These are phyloP conservation scores for Euura saliciscinereae DNA, from an alignment of 1,140 invertebrate species.

Conservation along the genomic window DNA sequence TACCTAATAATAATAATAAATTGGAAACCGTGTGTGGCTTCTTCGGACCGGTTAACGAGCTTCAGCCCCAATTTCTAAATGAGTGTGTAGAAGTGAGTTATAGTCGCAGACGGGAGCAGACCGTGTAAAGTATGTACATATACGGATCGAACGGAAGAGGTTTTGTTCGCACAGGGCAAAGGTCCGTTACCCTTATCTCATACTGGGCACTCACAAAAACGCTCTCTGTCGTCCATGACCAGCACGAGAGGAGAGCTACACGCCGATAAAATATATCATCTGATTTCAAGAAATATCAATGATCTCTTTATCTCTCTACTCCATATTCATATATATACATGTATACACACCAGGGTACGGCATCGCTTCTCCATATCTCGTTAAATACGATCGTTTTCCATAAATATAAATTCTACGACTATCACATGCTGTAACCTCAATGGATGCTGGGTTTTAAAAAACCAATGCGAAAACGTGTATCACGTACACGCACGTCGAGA, in stretches of 20 bases:
- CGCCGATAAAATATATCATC: slow-evolving; percentile 34
- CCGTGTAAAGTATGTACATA: slow-evolving; percentile 20
- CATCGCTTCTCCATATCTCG: too few relatives aligned
- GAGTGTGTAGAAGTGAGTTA: neutral
- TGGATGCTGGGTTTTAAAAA: too few relatives aligned
- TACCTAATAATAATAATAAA: too few relatives aligned
- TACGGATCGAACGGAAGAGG: slow-evolving; percentile 45
- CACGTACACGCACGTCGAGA: too few relatives aligned
- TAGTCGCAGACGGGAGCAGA: slow-evolving; percentile 11
- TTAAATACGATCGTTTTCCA: too few relatives aligned
- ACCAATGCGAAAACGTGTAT: too few relatives aligned
- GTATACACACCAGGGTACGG: neutral
- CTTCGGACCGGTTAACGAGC: too few relatives aligned
- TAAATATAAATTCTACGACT: too few relatives aligned
- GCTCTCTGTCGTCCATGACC: slow-evolving; percentile 43
- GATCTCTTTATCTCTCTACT: slow-evolving; percentile 35
- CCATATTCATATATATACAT: neutral
- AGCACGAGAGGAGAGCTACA: slow-evolving; percentile 10
- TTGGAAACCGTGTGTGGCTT: too few relatives aligned
- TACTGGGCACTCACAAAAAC: slow-evolving; percentile 43
- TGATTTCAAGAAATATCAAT: slow-evolving; percentile 45
- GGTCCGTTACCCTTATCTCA: slow-evolving; percentile 38
- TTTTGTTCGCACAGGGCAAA: slow-evolving; percentile 45
- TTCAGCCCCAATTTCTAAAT: too few relatives aligned
- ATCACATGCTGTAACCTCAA: too few relatives aligned